Percentiles rank a stretch among this genome's conserved stretches.
Evolutionary conservation across 2,797 vertebrate genomes (phyloP).

Genomic region (Notolabrus celidotus): DNA sequence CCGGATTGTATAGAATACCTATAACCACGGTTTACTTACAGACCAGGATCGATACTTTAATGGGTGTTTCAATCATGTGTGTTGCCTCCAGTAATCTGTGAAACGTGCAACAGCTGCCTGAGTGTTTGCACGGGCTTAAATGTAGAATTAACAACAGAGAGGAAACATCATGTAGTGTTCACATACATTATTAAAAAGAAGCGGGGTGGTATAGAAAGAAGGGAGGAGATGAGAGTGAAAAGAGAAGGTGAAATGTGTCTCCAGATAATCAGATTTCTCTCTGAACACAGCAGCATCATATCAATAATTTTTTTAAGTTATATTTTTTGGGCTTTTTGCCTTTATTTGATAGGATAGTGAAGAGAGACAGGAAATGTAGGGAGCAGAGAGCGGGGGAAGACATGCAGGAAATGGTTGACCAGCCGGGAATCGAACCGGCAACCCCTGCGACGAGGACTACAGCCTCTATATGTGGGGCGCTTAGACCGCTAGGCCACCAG

Average conservation of each 20-base stretch:
- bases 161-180: neutral
- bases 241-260: slow-evolving; percentile 17
- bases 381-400: no score
- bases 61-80: slow-evolving; percentile 53
- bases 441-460: no score
- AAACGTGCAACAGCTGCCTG: slow-evolving; percentile 3
- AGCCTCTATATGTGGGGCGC: no score
- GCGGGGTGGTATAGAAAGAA: neutral
- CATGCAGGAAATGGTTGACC: no score
- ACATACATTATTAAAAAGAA: slow-evolving; percentile 28
- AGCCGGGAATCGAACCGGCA: no score
- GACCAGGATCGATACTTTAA: slow-evolving; percentile 61
- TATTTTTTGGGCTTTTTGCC: no score
- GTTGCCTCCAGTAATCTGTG: slow-evolving; percentile 43
- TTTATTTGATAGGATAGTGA: no score
- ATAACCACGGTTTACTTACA: slow-evolving; percentile 61
- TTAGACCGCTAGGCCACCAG: no score
- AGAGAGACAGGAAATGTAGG: no score
- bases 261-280: slow-evolving; percentile 18
- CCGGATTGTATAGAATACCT: slow-evolving; percentile 41
- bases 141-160: slow-evolving; percentile 30
- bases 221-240: neutral
- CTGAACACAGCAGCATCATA: neutral
- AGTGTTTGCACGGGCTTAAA: slow-evolving; percentile 34
- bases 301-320: no score